Evolutionary conservation across 2,888 invertebrate species (phyloP).

Genomic region (Orthosia gracilis): DNA sequence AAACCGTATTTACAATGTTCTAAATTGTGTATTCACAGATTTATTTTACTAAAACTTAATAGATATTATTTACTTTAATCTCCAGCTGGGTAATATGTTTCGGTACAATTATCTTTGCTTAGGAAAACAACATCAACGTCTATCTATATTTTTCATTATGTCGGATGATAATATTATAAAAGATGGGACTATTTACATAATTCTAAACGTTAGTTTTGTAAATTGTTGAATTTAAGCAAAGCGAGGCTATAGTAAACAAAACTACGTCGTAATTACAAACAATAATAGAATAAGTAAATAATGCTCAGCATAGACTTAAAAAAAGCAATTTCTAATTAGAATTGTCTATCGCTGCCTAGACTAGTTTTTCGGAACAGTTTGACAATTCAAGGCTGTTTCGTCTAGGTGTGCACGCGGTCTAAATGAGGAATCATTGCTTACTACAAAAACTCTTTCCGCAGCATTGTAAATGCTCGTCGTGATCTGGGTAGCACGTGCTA

Average conservation of each 20-base stretch:
- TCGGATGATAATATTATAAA: slow-evolving; percentile 49
- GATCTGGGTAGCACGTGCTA: neutral
- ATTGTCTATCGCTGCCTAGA: neutral
- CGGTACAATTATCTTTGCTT: slow-evolving; percentile 55
- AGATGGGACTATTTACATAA: slow-evolving; percentile 60
- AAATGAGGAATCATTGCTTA: neutral
- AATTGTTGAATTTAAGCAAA: slow-evolving; percentile 17
- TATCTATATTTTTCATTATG: slow-evolving; percentile 44
- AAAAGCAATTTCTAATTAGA: neutral
- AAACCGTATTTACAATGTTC: slow-evolving; percentile 82
- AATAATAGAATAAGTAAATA: neutral
- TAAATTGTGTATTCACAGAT: slow-evolving; percentile 70
- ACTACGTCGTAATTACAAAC: neutral
- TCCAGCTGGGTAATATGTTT: slow-evolving; percentile 51
- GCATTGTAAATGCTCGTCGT: slow-evolving; percentile 6
- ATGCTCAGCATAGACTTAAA: too few species aligned
- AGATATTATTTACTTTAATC: slow-evolving; percentile 42
- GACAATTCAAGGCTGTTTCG: neutral
- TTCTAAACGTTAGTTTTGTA: slow-evolving; percentile 2
- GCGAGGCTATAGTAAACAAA: neutral
- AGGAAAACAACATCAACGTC: slow-evolving; percentile 58
- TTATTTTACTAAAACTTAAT: slow-evolving; percentile 54
- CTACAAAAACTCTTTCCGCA: neutral
- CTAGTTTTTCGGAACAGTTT: neutral
- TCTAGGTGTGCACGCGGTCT: neutral